Conservation (phyloP, 53 echinoderm and acorn worm species). For the Arbacia lixula region DNA sequence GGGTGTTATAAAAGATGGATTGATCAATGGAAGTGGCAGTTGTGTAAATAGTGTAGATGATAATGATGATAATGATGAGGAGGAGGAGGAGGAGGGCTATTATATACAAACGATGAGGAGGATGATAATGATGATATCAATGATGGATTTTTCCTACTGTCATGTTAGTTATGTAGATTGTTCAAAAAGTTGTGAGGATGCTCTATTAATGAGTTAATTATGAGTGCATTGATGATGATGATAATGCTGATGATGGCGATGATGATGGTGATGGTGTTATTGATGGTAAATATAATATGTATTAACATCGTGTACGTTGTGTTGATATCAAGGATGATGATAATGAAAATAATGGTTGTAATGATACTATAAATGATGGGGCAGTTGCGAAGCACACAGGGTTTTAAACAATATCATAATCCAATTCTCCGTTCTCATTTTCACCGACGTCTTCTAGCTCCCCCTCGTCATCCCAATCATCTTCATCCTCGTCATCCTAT, state of each 20-base stretch:
- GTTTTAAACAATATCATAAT: background rate
- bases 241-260: background rate
- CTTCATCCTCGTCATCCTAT: constrained; percentile 57
- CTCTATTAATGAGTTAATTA: background rate
- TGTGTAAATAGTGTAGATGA: too few relatives aligned
- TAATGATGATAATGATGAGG: too few relatives aligned
- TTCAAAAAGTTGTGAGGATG: background rate
- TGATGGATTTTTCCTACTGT: too few relatives aligned
- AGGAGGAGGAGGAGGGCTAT: too few relatives aligned
- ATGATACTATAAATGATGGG: too few relatives aligned
- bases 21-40: too few relatives aligned
- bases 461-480: constrained; percentile 52
- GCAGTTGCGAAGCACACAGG: background rate
- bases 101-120: too few relatives aligned
- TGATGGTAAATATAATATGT: too few relatives aligned
- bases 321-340: too few relatives aligned
- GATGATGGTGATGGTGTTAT: background rate
- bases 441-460: constrained; percentile 18
- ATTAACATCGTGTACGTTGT: too few relatives aligned
- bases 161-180: too few relatives aligned
- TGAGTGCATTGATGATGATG: background rate
- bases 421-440: background rate
- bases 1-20: background rate
- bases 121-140: too few relatives aligned
- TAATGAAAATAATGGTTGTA: background rate